These are phyloP conservation scores for Drosophila hamatofila DNA, from an alignment of 2,888 invertebrate species.

Conservation along the genomic window DNA sequence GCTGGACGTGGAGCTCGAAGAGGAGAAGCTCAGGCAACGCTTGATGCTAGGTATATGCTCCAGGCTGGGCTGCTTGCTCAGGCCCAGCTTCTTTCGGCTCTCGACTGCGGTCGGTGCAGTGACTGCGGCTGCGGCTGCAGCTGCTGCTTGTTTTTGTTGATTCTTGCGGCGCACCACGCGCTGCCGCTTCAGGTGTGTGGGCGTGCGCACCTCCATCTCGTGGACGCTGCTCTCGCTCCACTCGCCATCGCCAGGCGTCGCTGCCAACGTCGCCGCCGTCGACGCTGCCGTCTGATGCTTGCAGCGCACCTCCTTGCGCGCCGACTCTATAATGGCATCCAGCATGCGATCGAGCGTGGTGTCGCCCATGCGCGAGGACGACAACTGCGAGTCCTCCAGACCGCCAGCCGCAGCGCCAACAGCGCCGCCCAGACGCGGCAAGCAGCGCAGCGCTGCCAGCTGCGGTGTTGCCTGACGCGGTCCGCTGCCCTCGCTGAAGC, in stretches of 20 bases:
- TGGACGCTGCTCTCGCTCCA: constrained; percentile 82
- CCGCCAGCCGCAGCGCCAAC: not conserved
- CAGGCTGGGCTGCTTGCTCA: constrained; percentile 14
- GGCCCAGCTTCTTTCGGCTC: not conserved
- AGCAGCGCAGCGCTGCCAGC: constrained; percentile 57
- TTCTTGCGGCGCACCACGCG: constrained; percentile 84
- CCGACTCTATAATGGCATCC: constrained; percentile 85
- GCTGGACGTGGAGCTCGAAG: constrained; percentile 86
- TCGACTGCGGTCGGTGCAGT: not conserved
- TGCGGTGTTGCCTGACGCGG: constrained; percentile 63
- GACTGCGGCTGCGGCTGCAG: not conserved
- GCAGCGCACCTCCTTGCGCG: constrained; percentile 80
- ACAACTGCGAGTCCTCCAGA: constrained; percentile 68
- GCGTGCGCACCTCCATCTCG: constrained; percentile 85
- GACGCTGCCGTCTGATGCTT: constrained; percentile 23
- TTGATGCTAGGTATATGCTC: constrained; percentile 86
- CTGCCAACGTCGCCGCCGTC: not conserved
- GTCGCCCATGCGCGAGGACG: constrained; percentile 84
- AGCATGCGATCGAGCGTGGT: constrained; percentile 84
- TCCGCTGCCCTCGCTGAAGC: constrained; percentile 72
- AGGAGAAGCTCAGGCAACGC: constrained; percentile 88
- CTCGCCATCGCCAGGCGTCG: constrained; percentile 37
- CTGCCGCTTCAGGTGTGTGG: constrained; percentile 83
- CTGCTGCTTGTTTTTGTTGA: constrained; percentile 47
- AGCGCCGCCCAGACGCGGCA: constrained; percentile 44